Evolutionary conservation across 1,140 invertebrate species (phyloP).

Genomic region (Lordiphosa stackelbergi): DNA sequence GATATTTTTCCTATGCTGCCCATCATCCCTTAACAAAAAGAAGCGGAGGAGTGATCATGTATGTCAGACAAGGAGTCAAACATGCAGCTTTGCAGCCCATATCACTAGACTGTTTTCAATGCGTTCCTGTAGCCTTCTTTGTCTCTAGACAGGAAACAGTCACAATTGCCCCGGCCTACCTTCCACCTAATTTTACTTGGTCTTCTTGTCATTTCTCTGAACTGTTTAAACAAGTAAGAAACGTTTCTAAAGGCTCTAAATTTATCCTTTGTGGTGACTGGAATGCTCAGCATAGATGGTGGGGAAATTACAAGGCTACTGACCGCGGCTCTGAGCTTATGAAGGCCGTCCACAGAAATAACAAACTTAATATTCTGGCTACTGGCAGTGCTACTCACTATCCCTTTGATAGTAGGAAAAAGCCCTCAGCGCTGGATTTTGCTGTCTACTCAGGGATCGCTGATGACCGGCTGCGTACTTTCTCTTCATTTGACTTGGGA

Average conservation of each 20-base stretch:
- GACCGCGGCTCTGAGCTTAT: not conserved
- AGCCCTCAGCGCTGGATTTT: conserved; percentile 16
- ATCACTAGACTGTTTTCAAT: not conserved
- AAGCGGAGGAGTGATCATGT: not conserved
- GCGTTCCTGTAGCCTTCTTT: not conserved
- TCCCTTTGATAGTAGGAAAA: conserved; percentile 3
- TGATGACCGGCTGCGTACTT: not conserved
- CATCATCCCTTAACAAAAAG: not conserved
- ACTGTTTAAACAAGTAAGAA: not conserved
- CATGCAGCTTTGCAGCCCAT: not conserved
- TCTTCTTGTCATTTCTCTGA: not conserved
- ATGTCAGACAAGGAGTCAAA: not conserved
- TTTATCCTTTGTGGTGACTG: not conserved
- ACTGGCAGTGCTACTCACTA: conserved; percentile 15
- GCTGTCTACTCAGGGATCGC: conserved; percentile 1
- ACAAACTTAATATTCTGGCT: conserved; percentile 1
- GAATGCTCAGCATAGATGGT: not conserved
- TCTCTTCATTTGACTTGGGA: not conserved
- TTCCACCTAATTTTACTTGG: not conserved
- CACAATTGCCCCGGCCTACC: not conserved
- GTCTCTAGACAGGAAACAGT: not conserved
- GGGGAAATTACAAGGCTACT: not conserved
- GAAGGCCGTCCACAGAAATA: not conserved
- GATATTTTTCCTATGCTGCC: not conserved
- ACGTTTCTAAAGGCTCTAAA: not conserved